phyloP scores from a whole-genome alignment of 2,113 vertebrate genomes.

The Brachypteracias leptosomus region DNA sequence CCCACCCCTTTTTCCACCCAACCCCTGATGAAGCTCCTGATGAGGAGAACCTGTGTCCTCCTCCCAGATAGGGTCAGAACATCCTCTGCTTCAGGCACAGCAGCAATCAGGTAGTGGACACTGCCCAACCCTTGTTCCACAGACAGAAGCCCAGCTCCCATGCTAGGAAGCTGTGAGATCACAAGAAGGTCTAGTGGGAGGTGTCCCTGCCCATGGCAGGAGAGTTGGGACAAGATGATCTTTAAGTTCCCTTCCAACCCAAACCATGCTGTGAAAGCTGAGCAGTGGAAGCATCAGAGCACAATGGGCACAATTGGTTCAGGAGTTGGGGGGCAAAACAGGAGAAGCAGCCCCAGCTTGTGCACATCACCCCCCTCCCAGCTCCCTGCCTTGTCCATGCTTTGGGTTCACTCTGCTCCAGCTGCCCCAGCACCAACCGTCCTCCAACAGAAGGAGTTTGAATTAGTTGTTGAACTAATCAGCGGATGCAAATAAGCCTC shows the following conservation, averaged over 20 bases:
- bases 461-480: background rate
- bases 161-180: accelerated
- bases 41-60: background rate
- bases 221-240: background rate
- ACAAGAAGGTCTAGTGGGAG: background rate
- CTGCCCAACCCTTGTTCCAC: accelerated
- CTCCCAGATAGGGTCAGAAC: background rate
- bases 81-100: background rate
- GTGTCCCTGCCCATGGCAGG: background rate
- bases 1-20: background rate
- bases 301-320: accelerated
- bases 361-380: accelerated
- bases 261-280: background rate
- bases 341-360: background rate
- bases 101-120: accelerated
- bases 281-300: accelerated
- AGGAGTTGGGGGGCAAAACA: background rate
- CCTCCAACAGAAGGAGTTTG: background rate
- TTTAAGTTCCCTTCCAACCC: background rate
- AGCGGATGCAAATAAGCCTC: background rate
- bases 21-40: background rate
- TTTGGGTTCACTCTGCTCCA: background rate
- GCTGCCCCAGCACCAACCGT: background rate
- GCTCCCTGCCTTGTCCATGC: background rate
- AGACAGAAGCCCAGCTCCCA: background rate